phyloP scores from a whole-genome alignment of 2,113 vertebrate genomes.

The Abramis brama region DNA sequence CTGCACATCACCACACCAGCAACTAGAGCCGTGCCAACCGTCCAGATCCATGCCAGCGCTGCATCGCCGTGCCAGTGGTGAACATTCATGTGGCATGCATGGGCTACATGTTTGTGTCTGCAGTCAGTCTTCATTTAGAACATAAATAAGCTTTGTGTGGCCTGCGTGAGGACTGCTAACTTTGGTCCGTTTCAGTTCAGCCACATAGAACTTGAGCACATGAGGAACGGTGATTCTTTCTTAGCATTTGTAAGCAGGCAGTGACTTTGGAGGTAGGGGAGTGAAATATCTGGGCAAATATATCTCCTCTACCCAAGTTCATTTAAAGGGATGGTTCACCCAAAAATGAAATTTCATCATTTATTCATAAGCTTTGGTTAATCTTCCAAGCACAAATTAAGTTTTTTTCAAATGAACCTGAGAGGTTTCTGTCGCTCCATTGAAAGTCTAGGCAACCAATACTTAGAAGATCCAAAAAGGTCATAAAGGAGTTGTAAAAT shows the following conservation, averaged over 20 bases:
- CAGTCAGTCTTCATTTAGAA: conserved; percentile 74
- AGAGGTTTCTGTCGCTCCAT: background rate
- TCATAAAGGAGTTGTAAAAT: background rate
- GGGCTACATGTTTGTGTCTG: conserved; percentile 51
- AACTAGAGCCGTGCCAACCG: conserved; percentile 46
- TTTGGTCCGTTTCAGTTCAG: conserved; percentile 49
- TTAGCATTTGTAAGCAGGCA: background rate
- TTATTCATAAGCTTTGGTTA: background rate
- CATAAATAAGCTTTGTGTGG: conserved; percentile 64
- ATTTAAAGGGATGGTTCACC: background rate
- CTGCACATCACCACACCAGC: conserved; percentile 56
- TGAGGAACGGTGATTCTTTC: background rate
- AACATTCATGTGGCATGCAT: conserved; percentile 67
- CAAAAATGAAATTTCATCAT: background rate
- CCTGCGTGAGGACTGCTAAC: conserved; percentile 68
- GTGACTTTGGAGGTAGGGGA: background rate
- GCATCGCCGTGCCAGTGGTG: conserved; percentile 54
- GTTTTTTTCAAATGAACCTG: background rate
- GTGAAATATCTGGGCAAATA: background rate
- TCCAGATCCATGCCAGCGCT: conserved; percentile 59
- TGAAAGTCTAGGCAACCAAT: background rate
- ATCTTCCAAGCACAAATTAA: background rate
- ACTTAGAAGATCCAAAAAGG: background rate
- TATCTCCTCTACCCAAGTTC: background rate
- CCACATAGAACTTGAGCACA: conserved; percentile 35